Evolutionary conservation across 2,113 vertebrate species (phyloP).

Genomic region (Gorsachius goisagi): DNA sequence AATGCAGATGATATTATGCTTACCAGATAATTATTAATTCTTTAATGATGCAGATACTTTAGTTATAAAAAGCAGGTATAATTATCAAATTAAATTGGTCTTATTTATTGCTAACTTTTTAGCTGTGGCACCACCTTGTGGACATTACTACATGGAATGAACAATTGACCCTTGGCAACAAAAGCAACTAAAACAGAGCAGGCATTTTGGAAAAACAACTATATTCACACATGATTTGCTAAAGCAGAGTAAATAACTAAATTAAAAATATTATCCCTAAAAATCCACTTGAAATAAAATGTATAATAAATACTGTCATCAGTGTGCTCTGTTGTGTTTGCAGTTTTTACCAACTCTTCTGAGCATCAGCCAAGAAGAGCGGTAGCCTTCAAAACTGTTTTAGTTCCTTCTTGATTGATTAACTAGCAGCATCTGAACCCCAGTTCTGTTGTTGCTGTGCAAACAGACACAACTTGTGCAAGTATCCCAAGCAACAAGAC

Average conservation of each 20-base stretch:
- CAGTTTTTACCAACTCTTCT: not conserved
- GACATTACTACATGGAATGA: constrained; percentile 16
- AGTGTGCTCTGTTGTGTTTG: not conserved
- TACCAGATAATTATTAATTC: not conserved
- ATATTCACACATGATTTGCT: not conserved
- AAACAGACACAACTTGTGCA: not conserved
- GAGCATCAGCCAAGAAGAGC: not conserved
- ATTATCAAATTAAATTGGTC: not conserved
- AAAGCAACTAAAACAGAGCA: not conserved
- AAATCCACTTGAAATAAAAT: not conserved
- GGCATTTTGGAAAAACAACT: not conserved
- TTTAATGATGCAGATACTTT: not conserved
- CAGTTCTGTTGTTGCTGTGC: not conserved
- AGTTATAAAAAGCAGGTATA: not conserved
- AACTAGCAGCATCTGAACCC: not conserved
- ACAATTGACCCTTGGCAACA: not conserved
- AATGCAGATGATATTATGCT: not conserved
- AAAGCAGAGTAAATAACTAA: not conserved
- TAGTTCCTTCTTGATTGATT: not conserved
- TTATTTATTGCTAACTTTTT: constrained; percentile 55
- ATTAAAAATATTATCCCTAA: not conserved
- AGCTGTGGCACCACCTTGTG: constrained; percentile 82
- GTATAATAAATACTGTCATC: not conserved
- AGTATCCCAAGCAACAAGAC: not conserved
- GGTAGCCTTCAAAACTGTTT: not conserved